Percentiles rank a stretch among this genome's conserved stretches.
Conservation (phyloP, 1,140 invertebrate species). For the Drosophila neocordata region DNA sequence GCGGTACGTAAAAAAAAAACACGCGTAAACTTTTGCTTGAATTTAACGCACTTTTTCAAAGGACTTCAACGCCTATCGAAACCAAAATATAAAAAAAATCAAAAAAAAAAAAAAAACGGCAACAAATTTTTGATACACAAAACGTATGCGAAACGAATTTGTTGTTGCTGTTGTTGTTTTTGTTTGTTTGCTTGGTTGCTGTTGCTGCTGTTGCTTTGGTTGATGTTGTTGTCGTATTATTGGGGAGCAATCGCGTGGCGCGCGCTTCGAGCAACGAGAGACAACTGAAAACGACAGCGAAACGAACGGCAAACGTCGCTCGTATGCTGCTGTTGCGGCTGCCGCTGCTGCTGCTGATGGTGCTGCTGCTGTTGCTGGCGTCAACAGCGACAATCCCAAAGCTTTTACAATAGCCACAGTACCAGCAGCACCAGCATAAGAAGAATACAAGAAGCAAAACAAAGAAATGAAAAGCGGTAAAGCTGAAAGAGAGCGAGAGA, state of each 20-base stretch:
- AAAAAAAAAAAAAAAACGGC: not conserved
- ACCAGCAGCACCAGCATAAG: slow-evolving; percentile 16
- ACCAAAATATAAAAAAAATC: not conserved
- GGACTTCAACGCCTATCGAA: not conserved
- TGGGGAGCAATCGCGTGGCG: slow-evolving; percentile 67
- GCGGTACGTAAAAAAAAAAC: slow-evolving; percentile 15
- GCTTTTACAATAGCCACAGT: slow-evolving; percentile 15
- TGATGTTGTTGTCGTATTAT: slow-evolving; percentile 13
- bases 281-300: slow-evolving; percentile 76
- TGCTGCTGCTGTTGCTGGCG: slow-evolving; percentile 12
- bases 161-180: slow-evolving; percentile 32
- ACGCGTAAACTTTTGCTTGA: slow-evolving; percentile 48
- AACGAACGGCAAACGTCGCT: slow-evolving; percentile 57
- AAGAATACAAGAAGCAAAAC: slow-evolving; percentile 78
- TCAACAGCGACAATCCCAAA: slow-evolving; percentile 18
- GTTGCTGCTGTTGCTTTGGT: slow-evolving; percentile 28
- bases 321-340: slow-evolving; percentile 27
- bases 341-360: slow-evolving; percentile 33
- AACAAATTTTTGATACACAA: slow-evolving; percentile 52
- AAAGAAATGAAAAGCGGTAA: slow-evolving; percentile 72
- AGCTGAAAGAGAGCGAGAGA: slow-evolving; percentile 11
- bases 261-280: slow-evolving; percentile 75
- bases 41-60: slow-evolving; percentile 53
- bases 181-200: slow-evolving; percentile 38
- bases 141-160: slow-evolving; percentile 40